Conservation (phyloP, 1,140 invertebrate genomes). For the Tribolium castaneum region DNA sequence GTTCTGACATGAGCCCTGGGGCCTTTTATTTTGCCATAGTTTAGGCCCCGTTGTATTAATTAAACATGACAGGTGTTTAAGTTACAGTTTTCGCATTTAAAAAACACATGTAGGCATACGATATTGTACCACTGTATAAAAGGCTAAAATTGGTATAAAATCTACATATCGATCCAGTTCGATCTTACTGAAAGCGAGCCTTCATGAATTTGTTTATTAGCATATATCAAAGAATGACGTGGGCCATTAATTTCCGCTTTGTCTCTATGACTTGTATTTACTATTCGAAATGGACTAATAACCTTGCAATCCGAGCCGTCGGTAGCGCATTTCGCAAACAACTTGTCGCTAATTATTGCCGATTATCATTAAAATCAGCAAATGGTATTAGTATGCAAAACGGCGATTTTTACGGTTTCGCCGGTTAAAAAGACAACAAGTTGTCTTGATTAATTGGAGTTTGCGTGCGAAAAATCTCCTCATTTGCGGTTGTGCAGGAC, state of each 20-base stretch:
- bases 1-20: neutral
- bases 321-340: neutral
- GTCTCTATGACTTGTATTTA: slow-evolving; percentile 34
- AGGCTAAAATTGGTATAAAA: neutral
- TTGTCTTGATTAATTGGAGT: neutral
- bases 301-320: slow-evolving; percentile 30
- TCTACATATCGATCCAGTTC: slow-evolving; percentile 20
- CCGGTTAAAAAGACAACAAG: neutral
- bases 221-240: slow-evolving; percentile 26
- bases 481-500: neutral
- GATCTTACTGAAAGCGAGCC: slow-evolving; percentile 1
- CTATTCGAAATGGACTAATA: slow-evolving; percentile 36
- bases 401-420: neutral
- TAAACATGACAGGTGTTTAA: slow-evolving; percentile 19
- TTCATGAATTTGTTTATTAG: slow-evolving; percentile 39
- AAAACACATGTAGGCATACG: neutral
- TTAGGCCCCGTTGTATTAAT: neutral
- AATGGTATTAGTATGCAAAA: slow-evolving; percentile 31
- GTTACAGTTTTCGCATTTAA: neutral
- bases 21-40: neutral
- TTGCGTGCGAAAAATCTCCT: neutral
- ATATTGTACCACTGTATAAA: neutral
- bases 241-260: slow-evolving; percentile 36
- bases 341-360: slow-evolving; percentile 3
- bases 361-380: slow-evolving; percentile 32